Conservation (phyloP, 2,797 vertebrate genomes). For the Ataeniobius toweri region DNA sequence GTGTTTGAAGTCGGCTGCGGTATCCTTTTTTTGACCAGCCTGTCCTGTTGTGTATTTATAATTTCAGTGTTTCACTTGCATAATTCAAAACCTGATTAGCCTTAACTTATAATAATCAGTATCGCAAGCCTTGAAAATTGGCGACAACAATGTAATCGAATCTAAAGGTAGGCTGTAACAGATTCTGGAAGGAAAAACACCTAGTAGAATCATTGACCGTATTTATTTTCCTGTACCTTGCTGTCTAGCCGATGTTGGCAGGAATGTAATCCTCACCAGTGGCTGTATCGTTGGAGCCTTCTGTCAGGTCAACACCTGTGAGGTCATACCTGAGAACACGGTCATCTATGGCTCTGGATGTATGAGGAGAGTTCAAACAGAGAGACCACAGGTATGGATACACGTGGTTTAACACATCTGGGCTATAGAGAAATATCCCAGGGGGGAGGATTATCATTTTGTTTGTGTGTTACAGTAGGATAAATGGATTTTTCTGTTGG, state of each 20-base stretch:
- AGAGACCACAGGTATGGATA: constrained; percentile 89
- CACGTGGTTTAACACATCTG: background rate
- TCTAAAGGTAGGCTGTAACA: constrained; percentile 87
- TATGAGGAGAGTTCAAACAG: constrained; percentile 93
- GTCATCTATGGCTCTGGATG: constrained; percentile 94
- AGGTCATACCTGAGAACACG: constrained; percentile 95
- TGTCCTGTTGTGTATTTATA: background rate
- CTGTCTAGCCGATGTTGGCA: constrained; percentile 84
- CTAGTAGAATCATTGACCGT: background rate
- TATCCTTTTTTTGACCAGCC: constrained; percentile 77
- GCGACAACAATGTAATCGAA: constrained; percentile 98
- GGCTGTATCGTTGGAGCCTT: constrained; percentile 97
- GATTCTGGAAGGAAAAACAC: too few species aligned
- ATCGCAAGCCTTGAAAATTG: constrained; percentile 96
- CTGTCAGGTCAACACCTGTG: constrained; percentile 93
- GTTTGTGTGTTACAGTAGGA: background rate
- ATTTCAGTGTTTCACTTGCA: background rate
- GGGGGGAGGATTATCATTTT: background rate
- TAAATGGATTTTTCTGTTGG: background rate
- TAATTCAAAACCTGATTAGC: background rate
- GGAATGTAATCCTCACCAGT: constrained; percentile 92
- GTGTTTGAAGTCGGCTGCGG: constrained; percentile 98
- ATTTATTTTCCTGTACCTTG: constrained; percentile 5
- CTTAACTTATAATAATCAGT: constrained; percentile 80
- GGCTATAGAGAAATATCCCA: background rate